Conservation (phyloP, 2,797 vertebrate genomes). For the Yasuhikotakia modesta region DNA sequence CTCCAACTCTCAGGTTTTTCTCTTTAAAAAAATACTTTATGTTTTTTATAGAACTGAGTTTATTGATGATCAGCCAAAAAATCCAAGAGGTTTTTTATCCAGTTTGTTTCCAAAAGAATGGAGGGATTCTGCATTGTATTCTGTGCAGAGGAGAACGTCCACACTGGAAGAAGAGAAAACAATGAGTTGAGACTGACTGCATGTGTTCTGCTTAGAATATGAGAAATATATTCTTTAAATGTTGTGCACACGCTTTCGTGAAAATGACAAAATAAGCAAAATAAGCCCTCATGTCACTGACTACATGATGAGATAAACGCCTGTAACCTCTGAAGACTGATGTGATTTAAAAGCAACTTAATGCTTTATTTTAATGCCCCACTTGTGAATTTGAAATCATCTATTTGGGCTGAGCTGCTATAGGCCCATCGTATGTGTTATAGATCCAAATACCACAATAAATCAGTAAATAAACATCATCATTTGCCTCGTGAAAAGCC, state of each 20-base stretch:
- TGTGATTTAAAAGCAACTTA: constrained; percentile 67
- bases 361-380: constrained; percentile 59
- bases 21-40: constrained; percentile 64
- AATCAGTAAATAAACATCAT: no score
- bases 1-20: constrained; percentile 58
- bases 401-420: no score
- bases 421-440: no score
- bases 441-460: no score
- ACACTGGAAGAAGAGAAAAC: constrained; percentile 52
- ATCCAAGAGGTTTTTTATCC: constrained; percentile 56
- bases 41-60: constrained; percentile 70
- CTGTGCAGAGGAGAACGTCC: constrained; percentile 53
- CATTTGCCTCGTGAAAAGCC: constrained; percentile 36
- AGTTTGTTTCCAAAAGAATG: constrained; percentile 63
- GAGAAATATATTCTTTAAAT: constrained; percentile 52
- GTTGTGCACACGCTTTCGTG: no score
- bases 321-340: no score
- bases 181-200: constrained; percentile 22
- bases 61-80: constrained; percentile 71
- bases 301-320: no score
- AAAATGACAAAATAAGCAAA: no score
- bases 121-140: constrained; percentile 77
- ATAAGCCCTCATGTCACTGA: no score
- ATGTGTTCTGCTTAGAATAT: constrained; percentile 6
- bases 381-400: constrained; percentile 27